phyloP scores from a whole-genome alignment of 2,888 invertebrate species.

The Rhorus exstirpatorius region DNA sequence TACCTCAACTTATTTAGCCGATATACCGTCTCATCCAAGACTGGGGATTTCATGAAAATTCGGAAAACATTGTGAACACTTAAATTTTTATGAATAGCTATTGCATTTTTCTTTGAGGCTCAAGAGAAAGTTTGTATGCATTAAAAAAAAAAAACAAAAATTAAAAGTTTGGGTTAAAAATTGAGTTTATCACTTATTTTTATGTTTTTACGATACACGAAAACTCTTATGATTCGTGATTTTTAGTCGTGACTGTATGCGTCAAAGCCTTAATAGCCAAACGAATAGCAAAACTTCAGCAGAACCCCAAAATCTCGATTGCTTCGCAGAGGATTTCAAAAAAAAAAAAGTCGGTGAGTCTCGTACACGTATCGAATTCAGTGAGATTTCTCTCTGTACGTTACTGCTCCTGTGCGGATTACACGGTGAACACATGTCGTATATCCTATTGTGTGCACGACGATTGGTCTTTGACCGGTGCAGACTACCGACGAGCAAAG shows the following conservation, averaged over 20 bases:
- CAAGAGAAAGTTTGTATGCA: too few relatives aligned
- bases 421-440: conserved; percentile 77
- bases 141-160: too few relatives aligned
- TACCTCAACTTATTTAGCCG: not conserved
- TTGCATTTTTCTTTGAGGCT: too few relatives aligned
- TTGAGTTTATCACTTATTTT: not conserved
- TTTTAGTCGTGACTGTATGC: not conserved
- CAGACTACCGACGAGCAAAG: conserved; percentile 29
- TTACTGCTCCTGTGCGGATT: conserved; percentile 72
- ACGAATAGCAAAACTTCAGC: conserved; percentile 10
- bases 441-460: conserved; percentile 69
- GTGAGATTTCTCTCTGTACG: conserved; percentile 50
- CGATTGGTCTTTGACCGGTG: conserved; percentile 65
- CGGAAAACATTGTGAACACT: not conserved
- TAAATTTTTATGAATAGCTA: not conserved
- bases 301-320: conserved; percentile 29
- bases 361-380: conserved; percentile 57
- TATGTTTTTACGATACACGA: not conserved
- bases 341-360: conserved; percentile 12
- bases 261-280: conserved; percentile 7
- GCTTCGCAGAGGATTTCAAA: conserved; percentile 34
- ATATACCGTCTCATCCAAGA: not conserved
- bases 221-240: not conserved
- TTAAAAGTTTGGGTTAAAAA: too few relatives aligned
- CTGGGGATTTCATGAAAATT: not conserved